Base-by-base conservation (phyloP, 2,113 vertebrate species). In the Lepidothrix coronata region DNA sequence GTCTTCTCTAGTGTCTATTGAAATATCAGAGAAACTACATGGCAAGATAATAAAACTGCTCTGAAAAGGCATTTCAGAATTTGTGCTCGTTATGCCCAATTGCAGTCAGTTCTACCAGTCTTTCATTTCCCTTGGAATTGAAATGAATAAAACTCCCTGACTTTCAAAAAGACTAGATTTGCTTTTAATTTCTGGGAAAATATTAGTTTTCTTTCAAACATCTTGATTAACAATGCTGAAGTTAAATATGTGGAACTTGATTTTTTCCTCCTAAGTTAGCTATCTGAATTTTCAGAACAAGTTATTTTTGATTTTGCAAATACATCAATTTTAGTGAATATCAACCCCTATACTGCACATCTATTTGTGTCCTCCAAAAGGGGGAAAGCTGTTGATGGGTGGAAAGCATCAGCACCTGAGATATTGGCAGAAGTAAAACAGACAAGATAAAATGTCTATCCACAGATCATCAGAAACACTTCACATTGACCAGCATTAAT, bases 161-260 rank as follows among this genome's bases (percentile, higher is more conserved):
- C 95, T 95, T 88, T 87, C 76, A 77, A 68, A 91, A 95, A 91
- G 62, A 79, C 19, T 58, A 76, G 51, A 62, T 91, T 96, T 92
- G 39, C 73, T 90, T 91, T 79, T 77, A 94, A 91, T 91, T 68
- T 88, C 73, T 91, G 63, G n/a, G 41, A 84, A 92, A 94, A 85
- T 61, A 88, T 3, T 44, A 1, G 66, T 57, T 91, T 88, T 66
- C 63, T 52, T 94, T 66, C 91, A 96, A 88, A 89, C 49, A 82
- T 44, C 33, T 46, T 49, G n/a, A 68, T 91, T 81, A 89, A 74
- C 28, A 90, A 41, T 41, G 30, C 55, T 67, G 7, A 72, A 61
- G 30, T 71, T 77, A 89, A 87, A 67, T 58, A 85, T 17, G 8
- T 51, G 51, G 62, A 91, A 82, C 35, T 81, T 74, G 37, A 41